Conservation (phyloP, 1,140 invertebrate species). For the Acromyrmex echinatior region DNA sequence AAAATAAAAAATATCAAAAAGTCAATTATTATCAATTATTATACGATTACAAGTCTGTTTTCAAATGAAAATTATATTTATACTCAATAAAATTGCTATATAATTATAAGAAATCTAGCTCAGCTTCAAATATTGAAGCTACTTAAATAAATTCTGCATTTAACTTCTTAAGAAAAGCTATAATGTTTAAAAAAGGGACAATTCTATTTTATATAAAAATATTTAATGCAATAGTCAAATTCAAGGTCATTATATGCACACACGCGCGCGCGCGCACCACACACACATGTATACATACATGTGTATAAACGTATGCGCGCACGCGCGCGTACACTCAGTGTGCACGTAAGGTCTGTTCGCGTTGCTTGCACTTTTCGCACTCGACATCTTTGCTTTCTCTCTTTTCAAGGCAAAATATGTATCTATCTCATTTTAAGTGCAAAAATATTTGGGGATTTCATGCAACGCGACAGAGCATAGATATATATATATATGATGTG, state of each 20-base stretch:
- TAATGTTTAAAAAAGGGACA: background rate
- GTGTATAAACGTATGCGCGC: background rate
- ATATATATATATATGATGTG: no score
- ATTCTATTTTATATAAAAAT: background rate
- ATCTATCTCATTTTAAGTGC: no score
- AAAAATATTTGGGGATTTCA: no score
- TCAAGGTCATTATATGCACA: constrained; percentile 3
- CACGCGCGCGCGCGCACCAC: background rate
- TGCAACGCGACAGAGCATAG: no score
- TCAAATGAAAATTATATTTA: background rate
- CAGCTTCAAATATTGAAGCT: background rate
- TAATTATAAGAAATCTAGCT: background rate
- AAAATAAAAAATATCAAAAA: background rate
- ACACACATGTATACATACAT: no score
- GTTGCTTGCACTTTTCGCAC: no score
- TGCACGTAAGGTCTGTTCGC: no score
- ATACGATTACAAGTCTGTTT: background rate
- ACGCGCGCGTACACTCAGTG: background rate
- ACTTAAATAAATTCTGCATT: background rate
- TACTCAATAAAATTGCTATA: constrained; percentile 1
- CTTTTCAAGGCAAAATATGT: no score
- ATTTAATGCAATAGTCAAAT: constrained; percentile 31
- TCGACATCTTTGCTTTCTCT: no score
- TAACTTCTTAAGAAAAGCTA: background rate
- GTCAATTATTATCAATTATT: background rate